These are phyloP conservation scores for Apolygus lucorum DNA, from an alignment of 1,140 invertebrate species.

Conservation along the genomic window DNA sequence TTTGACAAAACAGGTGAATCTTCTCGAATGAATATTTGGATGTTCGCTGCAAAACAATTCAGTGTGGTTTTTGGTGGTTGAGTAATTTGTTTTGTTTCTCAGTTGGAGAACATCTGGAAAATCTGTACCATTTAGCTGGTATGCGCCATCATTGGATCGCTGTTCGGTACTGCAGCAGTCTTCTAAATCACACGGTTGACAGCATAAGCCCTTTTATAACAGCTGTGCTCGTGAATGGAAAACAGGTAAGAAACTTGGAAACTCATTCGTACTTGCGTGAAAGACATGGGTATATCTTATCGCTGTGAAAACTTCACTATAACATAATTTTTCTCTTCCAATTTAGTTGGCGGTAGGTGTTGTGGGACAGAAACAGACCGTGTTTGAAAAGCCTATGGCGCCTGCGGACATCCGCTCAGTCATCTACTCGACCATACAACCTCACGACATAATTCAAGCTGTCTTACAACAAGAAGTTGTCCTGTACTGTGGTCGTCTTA, in stretches of 20 bases:
- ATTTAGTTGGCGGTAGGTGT: slow-evolving; percentile 85
- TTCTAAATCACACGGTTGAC: slow-evolving; percentile 89
- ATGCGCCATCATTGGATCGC: slow-evolving; percentile 84
- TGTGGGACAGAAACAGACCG: slow-evolving; percentile 85
- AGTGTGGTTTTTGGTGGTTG: no score
- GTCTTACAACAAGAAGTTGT: slow-evolving; percentile 95
- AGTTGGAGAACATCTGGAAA: slow-evolving; percentile 63
- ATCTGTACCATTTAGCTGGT: slow-evolving; percentile 79
- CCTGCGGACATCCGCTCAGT: slow-evolving; percentile 83
- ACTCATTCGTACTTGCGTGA: no score
- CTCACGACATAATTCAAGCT: slow-evolving; percentile 83
- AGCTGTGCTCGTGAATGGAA: slow-evolving; percentile 90
- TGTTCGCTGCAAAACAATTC: no score
- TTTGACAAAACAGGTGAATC: slow-evolving; percentile 46
- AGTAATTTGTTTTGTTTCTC: slow-evolving; percentile 33
- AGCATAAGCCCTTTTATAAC: slow-evolving; percentile 97
- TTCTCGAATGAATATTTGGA: background rate
- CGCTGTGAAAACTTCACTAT: no score
- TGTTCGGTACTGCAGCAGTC: slow-evolving; percentile 86
- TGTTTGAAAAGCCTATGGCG: slow-evolving; percentile 94
- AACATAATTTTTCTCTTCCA: no score
- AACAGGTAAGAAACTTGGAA: no score
- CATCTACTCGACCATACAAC: slow-evolving; percentile 76
- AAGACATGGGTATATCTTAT: no score
- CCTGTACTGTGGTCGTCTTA: slow-evolving; percentile 86